These are phyloP conservation scores for Mythimna lalbum DNA, from an alignment of 2,888 invertebrate species.

Conservation along the genomic window DNA sequence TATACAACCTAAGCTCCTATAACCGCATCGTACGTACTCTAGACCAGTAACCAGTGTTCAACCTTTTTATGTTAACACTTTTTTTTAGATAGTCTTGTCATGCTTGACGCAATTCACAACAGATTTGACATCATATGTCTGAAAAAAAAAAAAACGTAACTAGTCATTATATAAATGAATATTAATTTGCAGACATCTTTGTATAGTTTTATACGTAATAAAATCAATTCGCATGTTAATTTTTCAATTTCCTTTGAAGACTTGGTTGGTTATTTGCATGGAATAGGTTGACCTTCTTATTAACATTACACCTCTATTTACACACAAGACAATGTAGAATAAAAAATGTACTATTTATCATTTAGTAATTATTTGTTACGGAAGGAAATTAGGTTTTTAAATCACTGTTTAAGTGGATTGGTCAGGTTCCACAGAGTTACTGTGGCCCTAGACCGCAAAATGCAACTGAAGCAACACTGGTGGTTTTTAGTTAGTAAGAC, in stretches of 20 bases:
- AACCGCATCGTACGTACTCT: neutral
- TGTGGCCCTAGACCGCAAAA: too few species aligned
- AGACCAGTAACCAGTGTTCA: neutral
- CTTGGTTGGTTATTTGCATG: constrained; percentile 65
- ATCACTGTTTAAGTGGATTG: neutral
- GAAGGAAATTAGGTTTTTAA: neutral
- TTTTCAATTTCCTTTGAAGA: constrained; percentile 79
- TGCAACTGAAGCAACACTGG: too few species aligned
- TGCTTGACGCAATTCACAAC: neutral
- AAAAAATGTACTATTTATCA: constrained; percentile 6
- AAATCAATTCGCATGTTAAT: constrained; percentile 80
- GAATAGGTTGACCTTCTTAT: constrained; percentile 65
- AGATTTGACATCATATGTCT: neutral
- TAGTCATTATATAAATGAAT: constrained; percentile 33
- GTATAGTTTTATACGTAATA: constrained; percentile 50
- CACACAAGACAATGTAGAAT: constrained; percentile 68
- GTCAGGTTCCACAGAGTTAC: too few species aligned
- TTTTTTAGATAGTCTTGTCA: neutral
- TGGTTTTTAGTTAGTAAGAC: too few species aligned
- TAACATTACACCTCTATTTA: constrained; percentile 72
- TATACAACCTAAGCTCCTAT: neutral
- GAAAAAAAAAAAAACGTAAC: neutral
- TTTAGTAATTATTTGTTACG: constrained; percentile 24
- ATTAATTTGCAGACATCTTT: constrained; percentile 46
- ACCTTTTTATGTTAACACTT: neutral